Evolutionary conservation across 2,797 vertebrate species (phyloP).

Genomic region (Parauchenoglanis ngamensis): DNA sequence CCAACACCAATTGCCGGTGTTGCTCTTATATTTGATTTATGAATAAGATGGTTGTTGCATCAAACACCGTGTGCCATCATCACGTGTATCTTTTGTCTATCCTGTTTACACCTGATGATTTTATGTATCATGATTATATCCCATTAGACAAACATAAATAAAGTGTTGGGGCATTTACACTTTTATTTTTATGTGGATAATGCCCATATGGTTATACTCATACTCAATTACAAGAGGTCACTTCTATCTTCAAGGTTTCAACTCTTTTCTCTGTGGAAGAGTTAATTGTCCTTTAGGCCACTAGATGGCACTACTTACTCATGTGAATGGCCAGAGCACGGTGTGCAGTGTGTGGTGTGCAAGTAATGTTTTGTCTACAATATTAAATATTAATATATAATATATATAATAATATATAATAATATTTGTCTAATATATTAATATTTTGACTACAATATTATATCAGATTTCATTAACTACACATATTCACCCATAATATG

Average conservation of each 20-base stretch:
- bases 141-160: not conserved
- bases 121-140: not conserved
- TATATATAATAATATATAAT: too few relatives aligned
- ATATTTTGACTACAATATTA: not conserved
- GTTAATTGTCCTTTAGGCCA: conserved; percentile 4
- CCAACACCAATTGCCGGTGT: not conserved
- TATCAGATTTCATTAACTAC: not conserved
- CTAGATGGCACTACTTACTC: conserved; percentile 3
- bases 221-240: not conserved
- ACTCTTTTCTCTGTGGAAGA: too few relatives aligned
- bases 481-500: not conserved
- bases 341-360: not conserved
- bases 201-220: not conserved
- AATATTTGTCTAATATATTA: too few relatives aligned
- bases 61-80: not conserved
- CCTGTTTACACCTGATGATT: not conserved
- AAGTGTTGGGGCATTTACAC: not conserved
- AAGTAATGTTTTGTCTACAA: not conserved
- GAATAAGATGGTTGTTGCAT: not conserved
- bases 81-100: not conserved
- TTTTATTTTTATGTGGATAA: not conserved
- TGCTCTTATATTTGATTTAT: not conserved
- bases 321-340: not conserved
- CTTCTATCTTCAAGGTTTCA: not conserved
- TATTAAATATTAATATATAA: not conserved